A percentile compares a stretch with the other conserved stretches of the same genome.
These are phyloP conservation scores for Onychomys arenicola DNA, from an alignment of 2,797 vertebrate genomes.

Conservation along the genomic window DNA sequence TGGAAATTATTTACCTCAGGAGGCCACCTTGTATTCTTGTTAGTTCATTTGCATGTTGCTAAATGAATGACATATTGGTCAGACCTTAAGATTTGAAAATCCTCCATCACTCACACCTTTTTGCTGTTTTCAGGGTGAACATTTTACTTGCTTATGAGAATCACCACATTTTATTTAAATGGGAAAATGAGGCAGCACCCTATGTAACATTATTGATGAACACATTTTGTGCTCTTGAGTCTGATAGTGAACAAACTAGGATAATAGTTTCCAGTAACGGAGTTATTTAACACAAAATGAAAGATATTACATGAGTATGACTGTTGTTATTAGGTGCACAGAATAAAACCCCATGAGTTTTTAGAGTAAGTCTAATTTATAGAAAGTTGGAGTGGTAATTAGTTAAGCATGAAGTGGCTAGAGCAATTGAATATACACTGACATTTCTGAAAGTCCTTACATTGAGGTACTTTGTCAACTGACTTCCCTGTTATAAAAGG, in stretches of 20 bases:
- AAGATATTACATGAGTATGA: slow-evolving; percentile 20
- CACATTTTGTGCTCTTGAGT: background rate
- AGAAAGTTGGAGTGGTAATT: background rate
- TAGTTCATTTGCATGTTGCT: slow-evolving; percentile 62
- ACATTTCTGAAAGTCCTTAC: slow-evolving; percentile 9
- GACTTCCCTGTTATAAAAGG: background rate
- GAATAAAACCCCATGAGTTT: slow-evolving; percentile 6
- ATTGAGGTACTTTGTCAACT: background rate
- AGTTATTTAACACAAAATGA: slow-evolving; percentile 28
- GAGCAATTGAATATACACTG: background rate
- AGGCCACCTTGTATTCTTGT: slow-evolving; percentile 54
- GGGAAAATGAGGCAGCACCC: slow-evolving; percentile 39
- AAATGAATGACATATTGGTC: slow-evolving; percentile 56
- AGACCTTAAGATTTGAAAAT: slow-evolving; percentile 22
- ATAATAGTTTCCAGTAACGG: background rate
- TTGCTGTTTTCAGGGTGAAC: slow-evolving; percentile 34
- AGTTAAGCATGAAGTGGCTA: background rate
- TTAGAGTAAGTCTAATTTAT: slow-evolving; percentile 10
- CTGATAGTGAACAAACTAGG: background rate
- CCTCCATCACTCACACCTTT: background rate
- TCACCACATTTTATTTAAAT: slow-evolving; percentile 14
- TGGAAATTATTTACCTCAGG: slow-evolving; percentile 59
- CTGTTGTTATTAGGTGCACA: background rate
- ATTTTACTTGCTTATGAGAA: slow-evolving; percentile 33
- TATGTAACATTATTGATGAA: slow-evolving; percentile 13